Percentiles rank a stretch among this genome's conserved stretches.
Evolutionary conservation across 2,888 invertebrate species (phyloP).

Genomic region (Apocheima hispidaria): DNA sequence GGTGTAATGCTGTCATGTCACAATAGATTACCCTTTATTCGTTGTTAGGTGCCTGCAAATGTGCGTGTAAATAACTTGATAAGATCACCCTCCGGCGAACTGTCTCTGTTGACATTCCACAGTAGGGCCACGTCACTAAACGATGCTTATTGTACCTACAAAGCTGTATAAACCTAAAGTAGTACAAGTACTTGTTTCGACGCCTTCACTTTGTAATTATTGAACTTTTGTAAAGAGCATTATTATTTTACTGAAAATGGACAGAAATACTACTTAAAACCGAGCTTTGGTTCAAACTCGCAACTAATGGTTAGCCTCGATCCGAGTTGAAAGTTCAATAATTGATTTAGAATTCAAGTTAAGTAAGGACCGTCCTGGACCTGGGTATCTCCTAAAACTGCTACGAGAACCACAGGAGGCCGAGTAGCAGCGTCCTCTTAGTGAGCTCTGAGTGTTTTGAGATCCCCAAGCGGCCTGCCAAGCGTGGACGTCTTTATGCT

Average conservation of each 20-base stretch:
- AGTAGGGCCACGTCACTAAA: slow-evolving; percentile 34
- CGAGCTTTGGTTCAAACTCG: neutral
- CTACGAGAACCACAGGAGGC: too few species aligned
- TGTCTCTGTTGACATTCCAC: slow-evolving; percentile 43
- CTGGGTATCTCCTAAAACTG: too few species aligned
- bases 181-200: slow-evolving; percentile 7
- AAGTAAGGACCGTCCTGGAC: too few species aligned
- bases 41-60: slow-evolving; percentile 39
- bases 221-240: neutral
- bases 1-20: slow-evolving; percentile 43
- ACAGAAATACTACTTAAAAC: neutral
- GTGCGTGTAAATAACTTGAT: slow-evolving; percentile 43
- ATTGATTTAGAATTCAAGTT: too few species aligned
- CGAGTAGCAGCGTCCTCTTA: too few species aligned
- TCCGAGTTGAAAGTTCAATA: too few species aligned
- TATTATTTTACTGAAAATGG: neutral
- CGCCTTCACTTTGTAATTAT: slow-evolving; percentile 1
- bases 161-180: slow-evolving; percentile 17
- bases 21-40: slow-evolving; percentile 40
- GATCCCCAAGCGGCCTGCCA: too few species aligned
- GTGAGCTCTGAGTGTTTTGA: too few species aligned
- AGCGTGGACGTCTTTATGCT: too few species aligned
- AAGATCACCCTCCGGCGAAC: slow-evolving; percentile 41
- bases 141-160: slow-evolving; percentile 26
- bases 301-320: too few species aligned